Percentiles rank a stretch among this genome's conserved stretches.
These are phyloP conservation scores for Tenthredo notha DNA, from an alignment of 2,888 invertebrate species.

Conservation along the genomic window DNA sequence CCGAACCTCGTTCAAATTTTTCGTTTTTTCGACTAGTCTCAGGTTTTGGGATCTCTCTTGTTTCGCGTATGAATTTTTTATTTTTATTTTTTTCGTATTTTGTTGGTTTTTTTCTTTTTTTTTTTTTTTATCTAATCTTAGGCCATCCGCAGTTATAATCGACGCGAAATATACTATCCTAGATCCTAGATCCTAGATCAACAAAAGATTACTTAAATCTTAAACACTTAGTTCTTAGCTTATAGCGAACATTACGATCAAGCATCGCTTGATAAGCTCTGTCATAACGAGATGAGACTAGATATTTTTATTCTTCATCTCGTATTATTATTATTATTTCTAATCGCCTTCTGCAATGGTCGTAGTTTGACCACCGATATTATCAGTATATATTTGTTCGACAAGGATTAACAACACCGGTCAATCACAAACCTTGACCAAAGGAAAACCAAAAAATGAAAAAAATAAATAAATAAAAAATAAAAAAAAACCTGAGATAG, in stretches of 20 bases:
- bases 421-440: not conserved
- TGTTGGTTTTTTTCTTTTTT: slow-evolving; percentile 54
- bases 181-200: slow-evolving; percentile 43
- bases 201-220: slow-evolving; percentile 17
- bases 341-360: not conserved
- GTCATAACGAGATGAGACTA: not conserved
- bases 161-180: slow-evolving; percentile 3
- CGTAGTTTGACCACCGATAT: not conserved
- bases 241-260: slow-evolving; percentile 11
- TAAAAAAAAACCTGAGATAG: not conserved
- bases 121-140: slow-evolving; percentile 52
- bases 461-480: not conserved
- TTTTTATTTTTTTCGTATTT: slow-evolving; percentile 18
- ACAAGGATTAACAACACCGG: not conserved
- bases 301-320: not conserved
- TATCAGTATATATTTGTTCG: not conserved
- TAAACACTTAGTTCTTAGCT: slow-evolving; percentile 29
- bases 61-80: slow-evolving; percentile 36
- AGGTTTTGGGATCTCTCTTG: slow-evolving; percentile 7
- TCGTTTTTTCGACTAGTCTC: slow-evolving; percentile 49
- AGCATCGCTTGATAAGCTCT: slow-evolving; percentile 21
- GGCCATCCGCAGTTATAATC: slow-evolving; percentile 28
- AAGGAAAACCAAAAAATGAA: not conserved
- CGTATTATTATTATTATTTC: not conserved
- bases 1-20: slow-evolving; percentile 6